A percentile compares a stretch with the other conserved stretches of the same genome.
These are phyloP conservation scores for Orthosia incerta DNA, from an alignment of 2,888 invertebrate species.

Conservation along the genomic window DNA sequence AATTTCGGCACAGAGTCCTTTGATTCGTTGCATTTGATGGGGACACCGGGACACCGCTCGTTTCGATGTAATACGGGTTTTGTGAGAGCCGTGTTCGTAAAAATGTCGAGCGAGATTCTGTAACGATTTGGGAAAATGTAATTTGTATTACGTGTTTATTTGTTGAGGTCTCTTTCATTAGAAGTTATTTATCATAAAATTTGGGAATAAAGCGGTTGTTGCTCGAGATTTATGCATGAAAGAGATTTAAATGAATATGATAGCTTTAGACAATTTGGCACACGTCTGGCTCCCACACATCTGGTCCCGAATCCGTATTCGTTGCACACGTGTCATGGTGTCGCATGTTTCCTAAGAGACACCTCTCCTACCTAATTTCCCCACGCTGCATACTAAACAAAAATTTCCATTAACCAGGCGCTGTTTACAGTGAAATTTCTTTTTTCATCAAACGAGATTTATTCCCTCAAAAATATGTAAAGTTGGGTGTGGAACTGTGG, in stretches of 20 bases:
- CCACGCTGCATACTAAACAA: slow-evolving; percentile 83
- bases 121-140: slow-evolving; percentile 60
- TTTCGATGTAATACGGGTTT: slow-evolving; percentile 66
- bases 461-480: slow-evolving; percentile 89
- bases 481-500: slow-evolving; percentile 80
- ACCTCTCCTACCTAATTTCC: slow-evolving; percentile 73
- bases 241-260: slow-evolving; percentile 17
- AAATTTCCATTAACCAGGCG: slow-evolving; percentile 85
- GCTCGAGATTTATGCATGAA: slow-evolving; percentile 24
- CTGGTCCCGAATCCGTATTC: slow-evolving; percentile 42
- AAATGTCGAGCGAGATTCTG: slow-evolving; percentile 50
- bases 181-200: slow-evolving; percentile 28
- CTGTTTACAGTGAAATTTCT: slow-evolving; percentile 87
- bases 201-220: not conserved
- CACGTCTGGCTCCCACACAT: slow-evolving; percentile 40
- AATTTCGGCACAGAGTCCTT: slow-evolving; percentile 77
- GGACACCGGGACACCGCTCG: slow-evolving; percentile 53
- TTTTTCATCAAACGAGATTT: slow-evolving; percentile 89
- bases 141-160: slow-evolving; percentile 62
- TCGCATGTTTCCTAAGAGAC: slow-evolving; percentile 60
- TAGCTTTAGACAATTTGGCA: slow-evolving; percentile 37
- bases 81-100: slow-evolving; percentile 54
- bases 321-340: slow-evolving; percentile 52
- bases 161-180: slow-evolving; percentile 38
- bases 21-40: slow-evolving; percentile 76